These are phyloP conservation scores for Vanessa cardui DNA, from an alignment of 2,888 invertebrate species.

Conservation along the genomic window DNA sequence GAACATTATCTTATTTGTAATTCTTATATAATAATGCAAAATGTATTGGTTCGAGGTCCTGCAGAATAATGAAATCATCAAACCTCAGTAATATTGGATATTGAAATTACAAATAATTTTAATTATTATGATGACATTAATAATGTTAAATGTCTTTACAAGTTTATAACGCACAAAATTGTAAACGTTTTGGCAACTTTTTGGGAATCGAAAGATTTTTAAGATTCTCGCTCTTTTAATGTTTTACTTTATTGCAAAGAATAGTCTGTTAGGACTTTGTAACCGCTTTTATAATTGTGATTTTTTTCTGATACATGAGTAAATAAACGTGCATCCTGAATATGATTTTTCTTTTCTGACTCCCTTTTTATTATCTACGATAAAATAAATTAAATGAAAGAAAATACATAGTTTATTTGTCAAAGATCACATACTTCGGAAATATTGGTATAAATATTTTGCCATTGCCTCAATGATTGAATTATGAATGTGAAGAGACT, in stretches of 20 bases:
- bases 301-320: slow-evolving; percentile 66
- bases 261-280: slow-evolving; percentile 55
- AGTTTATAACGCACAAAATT: slow-evolving; percentile 54
- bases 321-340: slow-evolving; percentile 68
- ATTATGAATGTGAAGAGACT: no score
- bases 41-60: slow-evolving; percentile 48
- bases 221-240: slow-evolving; percentile 41
- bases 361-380: not conserved
- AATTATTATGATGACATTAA: slow-evolving; percentile 27
- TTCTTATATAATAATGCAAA: slow-evolving; percentile 52
- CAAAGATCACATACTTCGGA: no score
- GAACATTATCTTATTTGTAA: slow-evolving; percentile 69
- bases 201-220: slow-evolving; percentile 40
- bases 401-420: no score
- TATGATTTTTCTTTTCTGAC: slow-evolving; percentile 33
- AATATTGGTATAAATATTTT: no score
- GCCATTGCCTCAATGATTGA: no score
- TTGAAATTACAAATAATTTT: slow-evolving; percentile 30
- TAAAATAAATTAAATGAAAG: no score
- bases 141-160: slow-evolving; percentile 30
- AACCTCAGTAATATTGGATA: slow-evolving; percentile 23
- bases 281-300: slow-evolving; percentile 68
- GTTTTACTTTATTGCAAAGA: slow-evolving; percentile 50
- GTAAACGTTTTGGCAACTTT: slow-evolving; percentile 42
- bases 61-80: slow-evolving; percentile 32